phyloP scores from a whole-genome alignment of 2,888 invertebrate genomes.

The Cactoblastis cactorum region DNA sequence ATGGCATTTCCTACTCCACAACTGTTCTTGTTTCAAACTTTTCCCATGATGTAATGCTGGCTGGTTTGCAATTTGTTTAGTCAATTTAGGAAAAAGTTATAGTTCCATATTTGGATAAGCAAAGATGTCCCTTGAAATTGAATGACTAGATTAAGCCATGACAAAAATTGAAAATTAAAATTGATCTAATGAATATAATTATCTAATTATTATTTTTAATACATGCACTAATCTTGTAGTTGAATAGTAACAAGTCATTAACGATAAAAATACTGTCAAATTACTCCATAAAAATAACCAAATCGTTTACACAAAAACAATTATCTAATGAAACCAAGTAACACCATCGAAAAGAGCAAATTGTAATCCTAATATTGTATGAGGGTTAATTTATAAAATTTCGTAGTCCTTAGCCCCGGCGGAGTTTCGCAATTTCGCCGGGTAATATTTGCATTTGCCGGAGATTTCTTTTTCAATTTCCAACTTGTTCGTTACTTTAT shows the following conservation, averaged over 20 bases:
- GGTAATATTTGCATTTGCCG: constrained; percentile 36
- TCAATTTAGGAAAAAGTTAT: too few relatives aligned
- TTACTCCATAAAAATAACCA: neutral
- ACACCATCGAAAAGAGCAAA: neutral
- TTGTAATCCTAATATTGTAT: constrained; percentile 9
- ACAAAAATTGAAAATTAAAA: too few relatives aligned
- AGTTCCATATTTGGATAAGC: too few relatives aligned
- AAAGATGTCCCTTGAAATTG: too few relatives aligned
- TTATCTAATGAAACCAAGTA: neutral
- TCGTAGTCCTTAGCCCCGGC: constrained; percentile 4
- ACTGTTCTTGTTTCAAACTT: neutral
- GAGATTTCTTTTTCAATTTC: constrained; percentile 53
- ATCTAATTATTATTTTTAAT: too few relatives aligned
- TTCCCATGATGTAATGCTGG: neutral
- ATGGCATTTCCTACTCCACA: neutral
- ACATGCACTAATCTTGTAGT: too few relatives aligned
- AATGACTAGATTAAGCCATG: too few relatives aligned
- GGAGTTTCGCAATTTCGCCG: constrained; percentile 35
- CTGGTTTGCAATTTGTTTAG: neutral
- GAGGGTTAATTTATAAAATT: constrained; percentile 23
- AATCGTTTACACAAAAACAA: neutral
- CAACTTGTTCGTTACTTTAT: constrained; percentile 44
- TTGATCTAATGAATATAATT: too few relatives aligned
- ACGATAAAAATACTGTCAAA: neutral
- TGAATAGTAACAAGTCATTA: too few relatives aligned